Base-by-base conservation (phyloP, 2,888 invertebrate genomes). In the Limnephilus marmoratus region DNA sequence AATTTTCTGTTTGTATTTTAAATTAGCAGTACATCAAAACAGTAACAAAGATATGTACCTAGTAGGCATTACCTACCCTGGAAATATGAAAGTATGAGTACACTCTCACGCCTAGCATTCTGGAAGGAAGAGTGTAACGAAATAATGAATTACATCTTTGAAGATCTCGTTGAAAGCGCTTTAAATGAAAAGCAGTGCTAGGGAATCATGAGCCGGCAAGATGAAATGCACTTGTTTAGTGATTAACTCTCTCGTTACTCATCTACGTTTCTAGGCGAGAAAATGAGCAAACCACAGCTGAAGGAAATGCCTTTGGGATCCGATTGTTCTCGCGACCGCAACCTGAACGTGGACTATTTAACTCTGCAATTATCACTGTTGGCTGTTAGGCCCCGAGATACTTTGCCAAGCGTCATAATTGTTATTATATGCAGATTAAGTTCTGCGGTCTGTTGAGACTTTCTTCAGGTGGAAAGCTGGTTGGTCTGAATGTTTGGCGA, bases 301-400 rank as follows among this genome's bases (percentile, higher is more conserved):
- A 90, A 81, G 49, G 83, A 90, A 83, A 83, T 83, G 81, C 37
- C 41, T 90, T 90, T 90, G 81, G 81, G 81, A 90, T 83, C 82
- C 90, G 83, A 90, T 90, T 90, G 90, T 90, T 83, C 53, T 49
- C 24, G 24, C 29, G 34, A 90, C 90, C 90, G 37, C 90, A 90
- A 53, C 49, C n/a, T 37, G 53, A 81, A 45, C 53, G 53, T 90
- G 90, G 83, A 90, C 90, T 90, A 82, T 90, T 90, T 90, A 83
- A 83, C 90, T 24, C 7, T 53, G 82, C 82, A 90, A 81, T 81
- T 86, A 86, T 86, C 49, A 86, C 45, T 49, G 86, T 68, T 24
- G 24, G 68, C 68, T 68, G 68, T 86, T 86, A 83, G 86, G 45
- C 86, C 29, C 2, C 29, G 68, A 68, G 45, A 86, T 86, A 45